Evolutionary conservation across 2,888 invertebrate genomes (phyloP), one percentile per base, ranked within the genome.

Genomic region (Miltochrista miniata): DNA sequence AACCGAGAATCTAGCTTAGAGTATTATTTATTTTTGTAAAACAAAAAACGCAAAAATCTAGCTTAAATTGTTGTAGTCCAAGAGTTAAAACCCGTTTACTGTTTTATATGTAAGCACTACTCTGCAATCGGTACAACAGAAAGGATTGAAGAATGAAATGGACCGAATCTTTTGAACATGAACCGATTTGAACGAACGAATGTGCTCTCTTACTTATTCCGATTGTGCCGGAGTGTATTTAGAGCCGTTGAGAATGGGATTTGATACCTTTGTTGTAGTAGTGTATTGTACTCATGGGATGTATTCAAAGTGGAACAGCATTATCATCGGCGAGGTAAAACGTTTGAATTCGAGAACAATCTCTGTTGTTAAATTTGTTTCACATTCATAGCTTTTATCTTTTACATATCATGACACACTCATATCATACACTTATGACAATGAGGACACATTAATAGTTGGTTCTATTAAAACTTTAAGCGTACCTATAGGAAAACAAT

Each of bases 111-210:
- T 24, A 24, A n/a, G n/a, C 18, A 24, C 18, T 24, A 5, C 3
- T 24, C 5, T 2, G 18, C 18, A 24, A 24, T 24, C 18, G 18
- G n/a, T 24, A 24, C 18, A 24, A 24, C 18, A n/a, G 18, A 24
- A 24, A 24, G 53, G 67, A 65, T 65, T 69, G 70, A 49, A 48
- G 33, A 43, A 15, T 35, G 47, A 51, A 65, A 69, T 62, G 59
- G 54, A 31, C 43, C 54, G 67, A 53, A 49, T 51, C 51, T 42
- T 50, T 51, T 35, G 44, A 34, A 44, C 41, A 18, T 37, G 35
- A 36, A 45, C 36, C 42, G 18, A 37, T 51, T 10, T 34, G 37
- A 46, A 42, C 12, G 46, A 42, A 35, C 35, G 41, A 47, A 47
- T 50, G 40, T 51, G 43, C 47, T 53, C 49, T 53, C 24, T 42